phyloP scores from a whole-genome alignment of 2,113 vertebrate genomes.

The Rhineura floridana region DNA sequence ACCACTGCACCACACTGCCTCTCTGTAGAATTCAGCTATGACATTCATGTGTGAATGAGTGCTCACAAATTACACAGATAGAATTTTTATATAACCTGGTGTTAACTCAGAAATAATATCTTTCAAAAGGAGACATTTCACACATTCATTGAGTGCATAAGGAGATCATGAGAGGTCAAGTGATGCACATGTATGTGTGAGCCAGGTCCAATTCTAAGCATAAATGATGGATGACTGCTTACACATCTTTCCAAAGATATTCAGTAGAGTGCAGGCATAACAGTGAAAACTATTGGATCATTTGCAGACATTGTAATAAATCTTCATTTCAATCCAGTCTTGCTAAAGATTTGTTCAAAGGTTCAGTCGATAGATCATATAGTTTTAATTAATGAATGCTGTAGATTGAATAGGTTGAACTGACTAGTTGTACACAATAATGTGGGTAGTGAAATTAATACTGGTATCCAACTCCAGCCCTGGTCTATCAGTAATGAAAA shows the following conservation, averaged over 20 bases:
- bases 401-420: not conserved
- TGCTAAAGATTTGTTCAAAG: constrained; percentile 15
- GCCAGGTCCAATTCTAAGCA: not conserved
- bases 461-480: not conserved
- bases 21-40: not conserved
- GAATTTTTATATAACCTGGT: not conserved
- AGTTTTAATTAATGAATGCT: constrained; percentile 20
- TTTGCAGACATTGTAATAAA: constrained; percentile 8
- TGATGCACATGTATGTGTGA: not conserved
- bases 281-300: not conserved
- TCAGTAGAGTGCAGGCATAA: not conserved
- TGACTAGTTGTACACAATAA: not conserved
- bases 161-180: not conserved
- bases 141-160: not conserved
- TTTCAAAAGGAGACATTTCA: not conserved
- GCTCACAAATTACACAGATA: not conserved
- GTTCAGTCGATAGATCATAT: constrained; percentile 17
- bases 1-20: not conserved
- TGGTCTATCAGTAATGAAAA: not conserved
- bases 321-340: constrained; percentile 8
- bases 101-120: not conserved
- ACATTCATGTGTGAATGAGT: not conserved
- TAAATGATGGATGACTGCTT: constrained; percentile 1
- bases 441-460: not conserved
- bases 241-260: not conserved